Conservation (phyloP, 1,140 invertebrate genomes). For the Atta colombica region DNA sequence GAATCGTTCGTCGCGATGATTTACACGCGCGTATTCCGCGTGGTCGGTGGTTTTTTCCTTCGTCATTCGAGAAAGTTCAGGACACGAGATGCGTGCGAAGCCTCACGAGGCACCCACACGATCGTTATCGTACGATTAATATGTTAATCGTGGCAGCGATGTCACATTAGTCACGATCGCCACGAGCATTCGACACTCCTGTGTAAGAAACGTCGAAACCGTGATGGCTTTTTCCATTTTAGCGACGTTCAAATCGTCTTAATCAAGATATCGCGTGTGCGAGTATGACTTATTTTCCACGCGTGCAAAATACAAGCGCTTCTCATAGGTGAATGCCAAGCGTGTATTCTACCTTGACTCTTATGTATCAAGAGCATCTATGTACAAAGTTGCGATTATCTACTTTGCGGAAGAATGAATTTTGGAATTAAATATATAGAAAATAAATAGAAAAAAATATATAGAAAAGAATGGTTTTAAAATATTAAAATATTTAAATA, state of each 20-base stretch:
- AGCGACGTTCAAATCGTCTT: background rate
- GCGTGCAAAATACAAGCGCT: background rate
- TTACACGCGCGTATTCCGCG: slow-evolving; percentile 30
- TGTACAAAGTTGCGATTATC: background rate
- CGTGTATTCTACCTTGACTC: slow-evolving; percentile 5
- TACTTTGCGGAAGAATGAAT: background rate
- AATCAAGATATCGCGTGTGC: slow-evolving; percentile 48
- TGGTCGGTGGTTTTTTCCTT: slow-evolving; percentile 21
- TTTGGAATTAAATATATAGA: background rate
- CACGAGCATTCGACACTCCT: slow-evolving; percentile 31
- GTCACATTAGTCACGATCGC: slow-evolving; percentile 31
- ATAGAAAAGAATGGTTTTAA: too few relatives aligned
- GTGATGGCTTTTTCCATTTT: slow-evolving; percentile 48
- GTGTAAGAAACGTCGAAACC: slow-evolving; percentile 1
- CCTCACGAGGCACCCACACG: background rate
- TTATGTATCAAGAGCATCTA: background rate
- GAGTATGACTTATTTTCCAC: slow-evolving; percentile 33
- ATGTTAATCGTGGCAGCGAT: slow-evolving; percentile 64
- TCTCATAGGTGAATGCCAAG: slow-evolving; percentile 28
- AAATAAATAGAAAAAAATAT: too few relatives aligned
- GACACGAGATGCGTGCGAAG: slow-evolving; percentile 16
- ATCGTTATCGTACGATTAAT: slow-evolving; percentile 55
- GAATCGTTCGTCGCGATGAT: slow-evolving; percentile 57
- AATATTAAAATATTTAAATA: too few relatives aligned
- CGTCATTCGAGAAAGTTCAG: background rate